phyloP scores from a whole-genome alignment of 2,888 invertebrate genomes.

The Drosophila tripunctata region DNA sequence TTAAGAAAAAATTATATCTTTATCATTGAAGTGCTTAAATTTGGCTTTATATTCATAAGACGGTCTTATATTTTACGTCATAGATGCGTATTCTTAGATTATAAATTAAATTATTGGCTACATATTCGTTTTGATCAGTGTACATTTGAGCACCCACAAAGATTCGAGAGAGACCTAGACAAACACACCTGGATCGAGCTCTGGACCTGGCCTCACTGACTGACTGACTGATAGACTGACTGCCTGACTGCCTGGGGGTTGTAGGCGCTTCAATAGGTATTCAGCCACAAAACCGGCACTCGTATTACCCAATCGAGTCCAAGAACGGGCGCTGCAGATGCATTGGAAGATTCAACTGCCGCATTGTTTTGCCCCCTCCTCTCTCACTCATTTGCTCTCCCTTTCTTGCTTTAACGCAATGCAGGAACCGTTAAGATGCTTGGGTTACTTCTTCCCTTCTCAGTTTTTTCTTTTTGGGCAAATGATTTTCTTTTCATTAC shows the following conservation, averaged over 20 bases:
- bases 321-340: conserved; percentile 49
- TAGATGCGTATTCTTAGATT: too few relatives aligned
- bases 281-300: conserved; percentile 18
- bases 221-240: conserved; percentile 10
- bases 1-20: too few relatives aligned
- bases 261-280: conserved; percentile 29
- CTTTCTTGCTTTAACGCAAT: background rate
- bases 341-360: conserved; percentile 47
- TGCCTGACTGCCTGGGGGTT: too few relatives aligned
- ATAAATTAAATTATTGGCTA: too few relatives aligned
- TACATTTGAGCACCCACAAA: conserved; percentile 46
- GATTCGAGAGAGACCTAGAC: conserved; percentile 50
- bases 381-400: background rate
- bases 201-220: conserved; percentile 11
- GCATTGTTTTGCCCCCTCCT: conserved; percentile 47
- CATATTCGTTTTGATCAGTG: too few relatives aligned
- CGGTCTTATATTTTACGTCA: too few relatives aligned
- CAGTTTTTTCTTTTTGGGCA: conserved; percentile 45
- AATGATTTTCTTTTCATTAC: conserved; percentile 56
- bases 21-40: too few relatives aligned
- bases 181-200: conserved; percentile 61
- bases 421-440: conserved; percentile 30
- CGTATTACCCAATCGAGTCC: conserved; percentile 49
- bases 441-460: conserved; percentile 21
- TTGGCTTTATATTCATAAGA: too few relatives aligned